Base-by-base conservation (phyloP, 2,797 vertebrate species). In the Caiman crocodilus region DNA sequence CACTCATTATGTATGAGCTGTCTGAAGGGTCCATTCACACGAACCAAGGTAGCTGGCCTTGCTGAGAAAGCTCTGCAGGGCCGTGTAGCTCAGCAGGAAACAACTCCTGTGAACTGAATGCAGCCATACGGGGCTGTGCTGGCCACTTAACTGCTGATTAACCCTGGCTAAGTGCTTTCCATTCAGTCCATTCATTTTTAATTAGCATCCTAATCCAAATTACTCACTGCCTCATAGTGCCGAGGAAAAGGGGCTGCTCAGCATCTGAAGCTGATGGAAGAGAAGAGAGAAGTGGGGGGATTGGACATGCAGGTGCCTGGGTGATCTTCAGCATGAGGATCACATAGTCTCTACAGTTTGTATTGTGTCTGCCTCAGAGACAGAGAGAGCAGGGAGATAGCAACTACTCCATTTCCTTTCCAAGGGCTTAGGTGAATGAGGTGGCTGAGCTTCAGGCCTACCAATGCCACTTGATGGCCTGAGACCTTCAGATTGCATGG, bases 171-270 rank as follows among this genome's bases (percentile, higher is more conserved):
- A 96, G 61, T 90, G 91, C 85, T 97, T 93, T 94, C 90, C 8
- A 0, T 79, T 93, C 85, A 89, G 82, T 93, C 90, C 6, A 32
- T 90, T 97, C 85, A 88, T 94, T 96, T 94, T 84, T 94, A 95
- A 96, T 97, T 97, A 97, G 93, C 92, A 92, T 93, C 90, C 89
- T 96, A 96, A 97, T 92, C 84, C 93, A 95, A 97, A 96, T 96
- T 94, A 97, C 88, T 75, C 59, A 81, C 79, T 77, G 74, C 58
- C 92, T 59, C 1, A 1, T 56, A 82, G 74, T 50, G 64, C 81
- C 1, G 8, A 85, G 81, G 60, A 30, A 69, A 60, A 21, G 23
- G 75, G 23, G 26, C 30, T 14, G 11, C 79, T 35, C 1, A 16
- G 88, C 85, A 80, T 79, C 89, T 90, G 86, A 79, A 95, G 42